A percentile compares a stretch with the other conserved stretches of the same genome.
Evolutionary conservation across 2,888 invertebrate genomes (phyloP).

Genomic region (Cyclophora albipunctata): DNA sequence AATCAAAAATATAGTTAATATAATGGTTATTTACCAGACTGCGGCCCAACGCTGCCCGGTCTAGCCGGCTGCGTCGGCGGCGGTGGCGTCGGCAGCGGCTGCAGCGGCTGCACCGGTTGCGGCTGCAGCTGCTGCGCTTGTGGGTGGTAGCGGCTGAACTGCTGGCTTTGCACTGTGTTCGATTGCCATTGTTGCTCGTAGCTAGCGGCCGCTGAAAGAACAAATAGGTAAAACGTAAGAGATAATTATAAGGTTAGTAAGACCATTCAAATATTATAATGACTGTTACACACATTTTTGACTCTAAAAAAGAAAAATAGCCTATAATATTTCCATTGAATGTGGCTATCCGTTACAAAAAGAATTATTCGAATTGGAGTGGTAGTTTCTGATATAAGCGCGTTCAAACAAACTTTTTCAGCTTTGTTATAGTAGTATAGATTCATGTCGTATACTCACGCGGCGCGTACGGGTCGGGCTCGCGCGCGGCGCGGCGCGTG

Average conservation of each 20-base stretch:
- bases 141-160: constrained; percentile 11
- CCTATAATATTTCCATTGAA: neutral
- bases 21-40: constrained; percentile 27
- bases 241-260: neutral
- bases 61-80: constrained; percentile 30
- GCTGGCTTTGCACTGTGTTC: neutral
- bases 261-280: neutral
- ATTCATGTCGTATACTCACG: constrained; percentile 11
- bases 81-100: constrained; percentile 13
- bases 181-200: constrained; percentile 9
- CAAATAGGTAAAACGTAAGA: neutral
- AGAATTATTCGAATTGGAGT: no score
- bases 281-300: neutral
- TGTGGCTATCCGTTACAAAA: no score
- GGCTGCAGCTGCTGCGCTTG: constrained; percentile 15
- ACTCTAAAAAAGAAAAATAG: neutral
- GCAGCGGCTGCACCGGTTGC: constrained; percentile 15
- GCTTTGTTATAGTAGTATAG: no score
- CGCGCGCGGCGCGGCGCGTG: constrained; percentile 36
- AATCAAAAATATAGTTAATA: no score
- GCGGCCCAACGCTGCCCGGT: constrained; percentile 49
- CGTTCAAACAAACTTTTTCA: no score
- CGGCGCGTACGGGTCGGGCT: constrained; percentile 27
- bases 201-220: neutral
- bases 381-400: no score